phyloP scores from a whole-genome alignment of 2,888 invertebrate genomes.

The Masnerella sp. region DNA sequence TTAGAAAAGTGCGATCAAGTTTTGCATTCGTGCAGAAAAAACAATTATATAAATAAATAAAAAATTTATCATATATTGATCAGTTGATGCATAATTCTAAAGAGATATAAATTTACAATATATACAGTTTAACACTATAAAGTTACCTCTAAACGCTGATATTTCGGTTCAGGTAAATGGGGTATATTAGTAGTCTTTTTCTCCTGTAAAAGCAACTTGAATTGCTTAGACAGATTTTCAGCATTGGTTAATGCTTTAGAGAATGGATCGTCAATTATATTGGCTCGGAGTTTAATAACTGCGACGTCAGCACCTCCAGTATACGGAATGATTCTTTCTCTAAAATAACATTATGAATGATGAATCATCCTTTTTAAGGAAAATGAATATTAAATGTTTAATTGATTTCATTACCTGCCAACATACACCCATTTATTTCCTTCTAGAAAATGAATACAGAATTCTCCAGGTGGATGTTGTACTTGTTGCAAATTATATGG shows the following conservation, averaged over 20 bases:
- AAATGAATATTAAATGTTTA: neutral
- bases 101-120: too few species aligned
- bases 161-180: slow-evolving; percentile 7
- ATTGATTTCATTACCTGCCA: slow-evolving; percentile 28
- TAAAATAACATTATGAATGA: slow-evolving; percentile 2
- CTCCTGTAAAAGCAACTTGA: slow-evolving; percentile 19
- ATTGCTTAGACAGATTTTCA: slow-evolving; percentile 10
- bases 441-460: slow-evolving; percentile 37
- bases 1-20: too few species aligned
- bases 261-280: slow-evolving; percentile 2
- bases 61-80: too few species aligned
- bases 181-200: neutral
- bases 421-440: slow-evolving; percentile 31
- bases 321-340: slow-evolving; percentile 33
- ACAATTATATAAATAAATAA: too few species aligned
- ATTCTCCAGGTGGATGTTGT: slow-evolving; percentile 22
- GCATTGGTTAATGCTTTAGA: slow-evolving; percentile 31
- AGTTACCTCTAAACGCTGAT: slow-evolving; percentile 23
- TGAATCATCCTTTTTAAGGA: neutral
- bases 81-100: too few species aligned
- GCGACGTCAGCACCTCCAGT: slow-evolving; percentile 13
- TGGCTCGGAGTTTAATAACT: slow-evolving; percentile 13
- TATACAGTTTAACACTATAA: neutral
- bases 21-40: neutral
- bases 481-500: slow-evolving; percentile 17